Evolutionary conservation across 1,140 invertebrate genomes (phyloP), one percentile per base, ranked within the genome.

Genomic region (Acromyrmex heyeri): DNA sequence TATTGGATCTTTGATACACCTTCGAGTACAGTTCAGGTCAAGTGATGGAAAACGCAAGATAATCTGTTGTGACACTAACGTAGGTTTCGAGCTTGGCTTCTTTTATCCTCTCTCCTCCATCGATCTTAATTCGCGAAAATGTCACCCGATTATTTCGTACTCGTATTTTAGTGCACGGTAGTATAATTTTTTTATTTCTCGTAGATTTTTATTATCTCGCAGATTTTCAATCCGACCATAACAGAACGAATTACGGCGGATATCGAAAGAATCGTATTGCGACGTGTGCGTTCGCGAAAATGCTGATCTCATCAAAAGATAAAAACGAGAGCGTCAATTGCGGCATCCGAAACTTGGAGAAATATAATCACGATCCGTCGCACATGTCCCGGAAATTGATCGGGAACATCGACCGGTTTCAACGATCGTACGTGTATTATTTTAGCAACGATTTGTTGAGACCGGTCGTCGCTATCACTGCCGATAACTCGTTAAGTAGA

Each of bases 401-500:
- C 21, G 27, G 30, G 24, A 48, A 73, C n/a, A 69, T 70, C 44
- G 78, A 59, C 34, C 78, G 78, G 12, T 82, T 30, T 73, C 34
- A 16, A 44, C 14, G 34, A 77, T 77, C 14, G 18, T 50, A n/a
- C 38, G 24, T 21, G 62, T 18, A n/a, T 27, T 50, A 24, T 12
- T 67, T 67, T 7, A 14, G 14, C 14, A 59, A 3, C 27, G 48
- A 69, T 79, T 69, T 24, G 27, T 24, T 53, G 67, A 44, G 79
- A 73, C 38, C 65, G 67, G 67, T 78, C 76, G 48, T 53, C 44
- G 38, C 53, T 61, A 82, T 24, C 79, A 82, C 79, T 82, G 79
- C 79, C 79, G 79, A 82, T 72, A 82, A 34, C 50, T 72, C 24
- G 53, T 70, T 81, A 70, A 10, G 5, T 57, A 72, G 34, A 4